phyloP scores from a whole-genome alignment of 2,888 invertebrate genomes.

The Meteorus colon region DNA sequence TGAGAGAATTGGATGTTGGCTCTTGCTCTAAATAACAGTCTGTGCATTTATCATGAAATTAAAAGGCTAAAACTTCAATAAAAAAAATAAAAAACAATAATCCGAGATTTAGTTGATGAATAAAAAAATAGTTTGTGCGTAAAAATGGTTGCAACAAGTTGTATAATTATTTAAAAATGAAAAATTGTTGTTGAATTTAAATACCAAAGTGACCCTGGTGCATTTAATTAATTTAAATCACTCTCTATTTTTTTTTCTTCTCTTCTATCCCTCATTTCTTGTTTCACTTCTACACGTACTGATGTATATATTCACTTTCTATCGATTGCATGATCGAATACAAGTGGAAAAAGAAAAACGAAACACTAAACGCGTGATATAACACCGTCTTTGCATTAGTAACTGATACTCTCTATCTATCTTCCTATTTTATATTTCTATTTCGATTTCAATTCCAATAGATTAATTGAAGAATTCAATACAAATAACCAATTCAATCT shows the following conservation, averaged over 20 bases:
- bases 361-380: constrained; percentile 35
- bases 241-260: neutral
- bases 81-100: neutral
- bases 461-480: neutral
- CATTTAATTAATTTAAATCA: constrained; percentile 15
- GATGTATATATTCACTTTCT: constrained; percentile 32
- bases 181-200: neutral
- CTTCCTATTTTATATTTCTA: neutral
- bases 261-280: neutral
- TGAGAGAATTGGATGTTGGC: constrained; percentile 9
- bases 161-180: constrained; percentile 1
- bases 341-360: neutral
- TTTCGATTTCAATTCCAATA: neutral
- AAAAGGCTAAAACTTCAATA: neutral
- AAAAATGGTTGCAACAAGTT: neutral
- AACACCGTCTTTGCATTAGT: constrained; percentile 17
- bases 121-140: neutral
- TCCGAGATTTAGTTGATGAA: neutral
- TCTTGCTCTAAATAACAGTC: constrained; percentile 6
- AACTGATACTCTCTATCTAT: neutral
- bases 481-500: neutral
- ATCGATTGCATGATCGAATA: constrained; percentile 38
- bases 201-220: neutral
- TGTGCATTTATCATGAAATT: neutral
- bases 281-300: neutral